Conservation (phyloP, 2,888 invertebrate genomes). For the Iphiclides podalirius region DNA sequence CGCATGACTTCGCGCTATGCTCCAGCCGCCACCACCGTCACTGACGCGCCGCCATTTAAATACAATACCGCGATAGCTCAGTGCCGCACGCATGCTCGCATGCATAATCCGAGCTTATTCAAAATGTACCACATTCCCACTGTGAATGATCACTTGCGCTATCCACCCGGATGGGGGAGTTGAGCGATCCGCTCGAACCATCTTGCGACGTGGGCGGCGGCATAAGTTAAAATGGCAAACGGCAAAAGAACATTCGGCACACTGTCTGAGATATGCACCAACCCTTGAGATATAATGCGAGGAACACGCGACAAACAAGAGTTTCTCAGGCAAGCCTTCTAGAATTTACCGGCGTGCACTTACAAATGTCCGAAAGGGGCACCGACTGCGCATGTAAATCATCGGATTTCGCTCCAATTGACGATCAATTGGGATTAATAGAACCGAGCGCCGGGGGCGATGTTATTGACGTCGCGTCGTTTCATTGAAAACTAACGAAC, state of each 20-base stretch:
- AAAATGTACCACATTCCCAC: constrained; percentile 62
- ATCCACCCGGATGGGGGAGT: background rate
- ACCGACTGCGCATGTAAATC: constrained; percentile 33
- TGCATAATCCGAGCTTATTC: constrained; percentile 68
- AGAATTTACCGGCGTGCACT: no score
- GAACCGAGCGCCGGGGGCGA: constrained; percentile 44
- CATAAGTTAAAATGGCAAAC: no score
- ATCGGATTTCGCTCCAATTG: constrained; percentile 55
- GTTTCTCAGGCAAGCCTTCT: no score
- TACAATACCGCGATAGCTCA: constrained; percentile 75
- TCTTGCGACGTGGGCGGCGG: background rate
- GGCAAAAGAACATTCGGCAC: no score
- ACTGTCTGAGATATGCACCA: no score
- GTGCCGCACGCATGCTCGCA: constrained; percentile 66
- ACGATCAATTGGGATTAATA: constrained; percentile 64
- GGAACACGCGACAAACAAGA: no score
- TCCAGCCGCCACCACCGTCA: constrained; percentile 18
- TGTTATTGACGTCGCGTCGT: constrained; percentile 54
- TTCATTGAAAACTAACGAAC: constrained; percentile 50
- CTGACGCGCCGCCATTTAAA: constrained; percentile 69
- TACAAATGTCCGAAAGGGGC: constrained; percentile 4
- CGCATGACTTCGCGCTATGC: background rate
- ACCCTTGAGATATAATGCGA: no score
- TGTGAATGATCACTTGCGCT: constrained; percentile 39
- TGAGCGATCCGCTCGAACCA: background rate